Evolutionary conservation across 2,888 invertebrate genomes (phyloP).

Genomic region (Brachyopa scutellaris): DNA sequence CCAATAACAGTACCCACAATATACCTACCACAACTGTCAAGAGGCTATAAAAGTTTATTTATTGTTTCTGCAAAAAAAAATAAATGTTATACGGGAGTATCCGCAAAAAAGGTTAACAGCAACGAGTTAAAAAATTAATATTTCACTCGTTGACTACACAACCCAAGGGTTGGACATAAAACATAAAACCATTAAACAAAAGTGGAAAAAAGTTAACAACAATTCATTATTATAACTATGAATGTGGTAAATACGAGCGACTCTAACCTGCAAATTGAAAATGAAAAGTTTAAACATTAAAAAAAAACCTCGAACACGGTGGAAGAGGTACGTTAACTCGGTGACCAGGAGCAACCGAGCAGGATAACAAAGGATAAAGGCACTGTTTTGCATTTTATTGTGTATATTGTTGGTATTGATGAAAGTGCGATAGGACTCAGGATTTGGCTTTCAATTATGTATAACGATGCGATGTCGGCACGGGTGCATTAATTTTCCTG

Average conservation of each 20-base stretch:
- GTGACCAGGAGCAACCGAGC: constrained; percentile 53
- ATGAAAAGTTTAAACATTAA: constrained; percentile 59
- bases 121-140: constrained; percentile 53
- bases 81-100: no score
- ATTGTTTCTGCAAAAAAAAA: not conserved
- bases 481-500: constrained; percentile 71
- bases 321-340: constrained; percentile 16
- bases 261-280: constrained; percentile 33
- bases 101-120: constrained; percentile 47
- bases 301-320: constrained; percentile 25
- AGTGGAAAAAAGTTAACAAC: constrained; percentile 63
- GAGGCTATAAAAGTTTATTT: constrained; percentile 44
- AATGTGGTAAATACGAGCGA: constrained; percentile 29
- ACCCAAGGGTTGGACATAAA: not conserved
- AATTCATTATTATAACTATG: no score
- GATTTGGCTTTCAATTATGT: constrained; percentile 57
- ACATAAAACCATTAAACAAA: constrained; percentile 23
- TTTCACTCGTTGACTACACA: constrained; percentile 48
- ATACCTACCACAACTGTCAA: constrained; percentile 16
- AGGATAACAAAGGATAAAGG: constrained; percentile 62
- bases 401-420: constrained; percentile 72
- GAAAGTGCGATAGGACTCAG: constrained; percentile 70
- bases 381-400: constrained; percentile 72
- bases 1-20: not conserved
- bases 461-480: constrained; percentile 10